Conservation (phyloP, 2,797 vertebrate genomes). For the Gymnocypris eckloni region DNA sequence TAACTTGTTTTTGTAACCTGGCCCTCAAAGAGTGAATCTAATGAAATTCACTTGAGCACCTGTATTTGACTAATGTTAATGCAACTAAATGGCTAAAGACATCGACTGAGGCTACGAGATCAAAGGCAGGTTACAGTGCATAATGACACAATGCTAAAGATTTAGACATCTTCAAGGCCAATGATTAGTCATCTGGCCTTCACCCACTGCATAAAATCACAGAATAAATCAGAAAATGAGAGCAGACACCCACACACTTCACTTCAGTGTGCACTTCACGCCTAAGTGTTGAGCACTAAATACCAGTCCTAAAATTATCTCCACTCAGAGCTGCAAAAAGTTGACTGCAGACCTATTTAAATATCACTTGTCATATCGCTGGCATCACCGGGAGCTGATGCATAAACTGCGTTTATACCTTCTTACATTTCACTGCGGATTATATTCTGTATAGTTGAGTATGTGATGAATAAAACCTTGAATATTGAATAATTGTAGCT, state of each 20-base stretch:
- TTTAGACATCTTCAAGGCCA: neutral
- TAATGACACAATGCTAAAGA: neutral
- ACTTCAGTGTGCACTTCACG: neutral
- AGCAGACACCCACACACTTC: constrained; percentile 3
- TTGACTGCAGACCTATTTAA: neutral
- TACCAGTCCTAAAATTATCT: neutral
- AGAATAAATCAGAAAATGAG: neutral
- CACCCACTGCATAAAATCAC: neutral
- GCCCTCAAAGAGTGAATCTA: neutral
- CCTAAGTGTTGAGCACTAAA: neutral
- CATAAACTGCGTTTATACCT: neutral
- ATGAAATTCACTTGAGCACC: neutral
- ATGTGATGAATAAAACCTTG: too few relatives aligned
- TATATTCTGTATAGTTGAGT: too few relatives aligned
- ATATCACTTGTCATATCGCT: constrained; percentile 11
- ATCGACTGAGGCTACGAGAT: neutral
- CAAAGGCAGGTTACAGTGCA: neutral
- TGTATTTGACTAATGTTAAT: neutral
- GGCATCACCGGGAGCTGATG: constrained; percentile 2
- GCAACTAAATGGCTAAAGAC: neutral
- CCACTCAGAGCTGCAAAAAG: neutral
- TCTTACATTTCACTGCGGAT: too few relatives aligned
- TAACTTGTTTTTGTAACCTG: neutral
- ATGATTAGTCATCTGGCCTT: neutral
- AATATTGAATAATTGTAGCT: neutral